Base-by-base conservation (phyloP, 2,797 vertebrate species). In the Syngnathus acus region DNA sequence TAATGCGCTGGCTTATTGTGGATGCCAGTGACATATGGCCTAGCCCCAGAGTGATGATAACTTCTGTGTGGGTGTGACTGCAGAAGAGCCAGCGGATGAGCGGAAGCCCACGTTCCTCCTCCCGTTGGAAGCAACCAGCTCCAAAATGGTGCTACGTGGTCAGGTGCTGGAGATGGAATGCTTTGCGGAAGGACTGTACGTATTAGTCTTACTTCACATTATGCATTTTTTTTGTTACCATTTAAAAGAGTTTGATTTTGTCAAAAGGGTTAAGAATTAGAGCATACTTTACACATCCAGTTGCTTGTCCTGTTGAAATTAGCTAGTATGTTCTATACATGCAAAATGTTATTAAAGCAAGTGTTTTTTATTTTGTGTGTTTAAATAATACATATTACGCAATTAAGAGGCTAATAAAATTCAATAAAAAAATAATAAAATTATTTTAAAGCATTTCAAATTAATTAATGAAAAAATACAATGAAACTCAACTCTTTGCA, bases 151-250 rank as follows among this genome's bases (percentile, higher is more conserved):
- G 63, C 82, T 99, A 78, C 92, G 93, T 87, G 97, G 96, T 86
- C 91, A 94, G 63, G 86, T 92, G 63, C 92, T 99, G 83, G 90
- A 95, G 63, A 86, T 99, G 81, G 97, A 99, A 86, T 99, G 97
- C 76, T 96, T 99, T 6, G 94, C 96, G 43, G 95, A 95, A 76
- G 96, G 96, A 80, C 87, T 98, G 97, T 99, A 87, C 95, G 97
- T 94, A n/a, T 63, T 14, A 60, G 19, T 37, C 38, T 8, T 9
- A 40, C 14, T 1, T 17, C 26, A 32, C 26, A 38, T 14, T 14
- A 8, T 8, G 32, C 37, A 11, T 21, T 39, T 6, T 38, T 23
- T 60, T 11, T 14, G 45, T 47, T 47, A 47, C 16, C 16, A 47
- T 47, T 47, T 47, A 11, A 42, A 42, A 42, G 9, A 2, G 9